Conservation (phyloP, 2,888 invertebrate genomes). For the Allolobophora icterica region DNA sequence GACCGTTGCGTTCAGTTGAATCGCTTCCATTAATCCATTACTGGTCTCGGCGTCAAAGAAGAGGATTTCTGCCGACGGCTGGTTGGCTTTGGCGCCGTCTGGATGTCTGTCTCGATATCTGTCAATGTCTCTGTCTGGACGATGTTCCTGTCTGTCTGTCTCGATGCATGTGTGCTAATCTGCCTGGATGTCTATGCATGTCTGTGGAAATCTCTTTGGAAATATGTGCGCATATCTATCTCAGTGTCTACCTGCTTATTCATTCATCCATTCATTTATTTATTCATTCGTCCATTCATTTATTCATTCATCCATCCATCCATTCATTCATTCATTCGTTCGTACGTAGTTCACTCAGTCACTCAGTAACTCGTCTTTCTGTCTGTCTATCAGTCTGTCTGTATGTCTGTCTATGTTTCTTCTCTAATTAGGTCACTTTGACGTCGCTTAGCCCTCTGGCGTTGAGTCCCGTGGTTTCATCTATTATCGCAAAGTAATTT, state of each 20-base stretch:
- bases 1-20: constrained; percentile 20
- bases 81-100: not conserved
- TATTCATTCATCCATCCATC: not conserved
- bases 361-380: too few relatives aligned
- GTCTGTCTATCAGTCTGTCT: too few relatives aligned
- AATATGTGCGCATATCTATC: not conserved
- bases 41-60: not conserved
- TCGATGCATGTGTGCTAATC: not conserved
- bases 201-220: not conserved
- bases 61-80: constrained; percentile 3
- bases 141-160: not conserved
- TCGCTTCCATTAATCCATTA: constrained; percentile 17
- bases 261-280: not conserved
- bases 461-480: not conserved
- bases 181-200: not conserved
- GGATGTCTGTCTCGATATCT: not conserved
- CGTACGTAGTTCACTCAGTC: too few relatives aligned
- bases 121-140: not conserved
- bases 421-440: not conserved
- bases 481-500: constrained; percentile 5
- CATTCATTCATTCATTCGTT: too few relatives aligned
- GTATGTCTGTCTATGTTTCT: not conserved
- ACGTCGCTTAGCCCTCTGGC: not conserved
- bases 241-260: not conserved
- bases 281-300: not conserved